These are phyloP conservation scores for Entomobrya proxima DNA, from an alignment of 2,888 invertebrate species.

Conservation along the genomic window DNA sequence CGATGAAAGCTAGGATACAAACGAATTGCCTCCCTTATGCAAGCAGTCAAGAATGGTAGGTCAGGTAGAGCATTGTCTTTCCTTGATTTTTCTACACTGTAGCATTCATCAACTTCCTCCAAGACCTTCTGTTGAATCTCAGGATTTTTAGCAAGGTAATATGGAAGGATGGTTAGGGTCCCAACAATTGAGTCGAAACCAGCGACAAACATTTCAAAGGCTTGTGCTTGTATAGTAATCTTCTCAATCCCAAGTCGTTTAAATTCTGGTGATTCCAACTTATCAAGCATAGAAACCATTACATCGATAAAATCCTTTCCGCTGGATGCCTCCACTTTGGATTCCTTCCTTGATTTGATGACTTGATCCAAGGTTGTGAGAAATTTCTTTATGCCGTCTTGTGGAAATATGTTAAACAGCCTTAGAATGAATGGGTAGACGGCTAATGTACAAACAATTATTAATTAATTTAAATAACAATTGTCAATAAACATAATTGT, in stretches of 20 bases:
- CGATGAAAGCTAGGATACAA: constrained; percentile 44
- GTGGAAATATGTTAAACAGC: background rate
- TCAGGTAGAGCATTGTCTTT: constrained; percentile 6
- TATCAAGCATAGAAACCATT: constrained; percentile 56
- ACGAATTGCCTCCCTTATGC: constrained; percentile 43
- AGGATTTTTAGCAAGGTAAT: constrained; percentile 41
- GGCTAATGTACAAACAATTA: background rate
- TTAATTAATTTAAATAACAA: background rate
- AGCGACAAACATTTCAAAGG: constrained; percentile 66
- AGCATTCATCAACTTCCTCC: constrained; percentile 34
- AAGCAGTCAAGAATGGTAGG: constrained; percentile 44
- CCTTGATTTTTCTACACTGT: background rate
- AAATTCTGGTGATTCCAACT: constrained; percentile 50
- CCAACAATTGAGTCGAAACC: constrained; percentile 52
- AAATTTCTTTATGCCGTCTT: constrained; percentile 39
- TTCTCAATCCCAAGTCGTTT: constrained; percentile 52
- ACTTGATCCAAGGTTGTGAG: constrained; percentile 37
- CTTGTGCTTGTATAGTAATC: constrained; percentile 55
- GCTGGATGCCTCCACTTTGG: background rate
- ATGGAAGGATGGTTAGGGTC: constrained; percentile 33
- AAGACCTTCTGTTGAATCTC: constrained; percentile 46
- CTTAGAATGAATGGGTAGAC: constrained; percentile 42
- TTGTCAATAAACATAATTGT: background rate
- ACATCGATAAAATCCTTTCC: constrained; percentile 63
- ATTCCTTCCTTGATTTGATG: background rate